Evolutionary conservation across 2,888 invertebrate species (phyloP).

Genomic region (Drosophila quinaria): DNA sequence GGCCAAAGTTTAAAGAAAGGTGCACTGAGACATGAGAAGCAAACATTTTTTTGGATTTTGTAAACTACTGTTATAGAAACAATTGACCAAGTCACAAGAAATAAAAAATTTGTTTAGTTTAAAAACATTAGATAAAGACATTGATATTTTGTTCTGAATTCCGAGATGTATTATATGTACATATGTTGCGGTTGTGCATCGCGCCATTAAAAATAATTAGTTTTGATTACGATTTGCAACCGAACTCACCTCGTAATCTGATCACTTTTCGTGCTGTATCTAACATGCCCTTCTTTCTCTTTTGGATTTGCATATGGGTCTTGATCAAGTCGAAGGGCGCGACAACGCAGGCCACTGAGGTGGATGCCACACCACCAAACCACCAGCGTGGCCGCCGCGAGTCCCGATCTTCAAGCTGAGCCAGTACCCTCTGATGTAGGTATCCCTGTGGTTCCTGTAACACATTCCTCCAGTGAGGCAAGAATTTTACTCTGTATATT

Average conservation of each 20-base stretch:
- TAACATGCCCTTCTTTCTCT: conserved; percentile 7
- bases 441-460: not conserved
- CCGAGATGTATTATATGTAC: no score
- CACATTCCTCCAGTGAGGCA: conserved; percentile 1
- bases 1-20: no score
- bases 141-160: no score
- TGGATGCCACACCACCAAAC: conserved; percentile 61
- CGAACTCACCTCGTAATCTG: conserved; percentile 21
- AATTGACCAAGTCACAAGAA: no score
- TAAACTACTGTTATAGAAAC: no score
- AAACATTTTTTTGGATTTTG: no score
- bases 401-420: conserved; percentile 20
- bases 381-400: conserved; percentile 58
- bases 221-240: no score
- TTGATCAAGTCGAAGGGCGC: conserved; percentile 60
- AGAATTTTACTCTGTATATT: conserved; percentile 1
- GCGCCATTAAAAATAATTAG: no score
- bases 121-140: no score
- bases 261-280: conserved; percentile 37
- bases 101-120: no score
- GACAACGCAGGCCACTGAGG: conserved; percentile 44
- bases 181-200: no score
- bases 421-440: conserved; percentile 36
- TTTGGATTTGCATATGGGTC: conserved; percentile 62
- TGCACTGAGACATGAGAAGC: no score